Evolutionary conservation across 2,888 invertebrate species (phyloP), one percentile per base, ranked within the genome.

Genomic region (Poecilus cupreus): DNA sequence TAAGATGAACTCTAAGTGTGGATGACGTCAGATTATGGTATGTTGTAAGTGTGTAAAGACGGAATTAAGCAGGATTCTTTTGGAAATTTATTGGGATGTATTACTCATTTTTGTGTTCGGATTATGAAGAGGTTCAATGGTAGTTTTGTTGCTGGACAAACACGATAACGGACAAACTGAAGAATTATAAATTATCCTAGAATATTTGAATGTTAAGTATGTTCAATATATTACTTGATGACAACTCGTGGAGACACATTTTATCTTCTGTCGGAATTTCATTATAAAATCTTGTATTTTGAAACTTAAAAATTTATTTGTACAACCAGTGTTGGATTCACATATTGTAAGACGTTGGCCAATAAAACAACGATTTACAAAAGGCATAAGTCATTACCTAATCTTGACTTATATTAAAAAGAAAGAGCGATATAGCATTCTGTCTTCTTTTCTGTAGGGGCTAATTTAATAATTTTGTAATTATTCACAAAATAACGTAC

Each of bases 11-110:
- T 60, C 11, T 3, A 11, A 4, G 22, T 18, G 20, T 22, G n/a
- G 43, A 43, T 72, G 72, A 26, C 49, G 46, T 74, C 74, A 70
- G 13, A 64, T 64, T 64, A 64, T 64, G 64, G 24, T 24, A 24
- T 32, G 51, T 74, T 24, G 72, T 49, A 32, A 49, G 26, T 51
- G 11, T 26, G 74, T 43, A 32, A 74, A 74, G 20, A n/a, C 22
- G 26, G 13, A 60, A 26, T 60, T 60, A 60, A 18, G 54, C 11
- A 60, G 60, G 8, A 8, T 26, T n/a, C 26, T 60, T 60, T 24
- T 13, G 60, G 60, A 60, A 5, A 60, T 60, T 60, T 60, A 60
- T 60, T 60, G 24, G 11, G 26, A 8, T 26, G 60, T 60, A 60
- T 60, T 32, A 13, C 60, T 60, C 26, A 60, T 20, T 60, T 54